Base-by-base conservation (phyloP, 2,888 invertebrate genomes). In the Holacanthella duospinosa region DNA sequence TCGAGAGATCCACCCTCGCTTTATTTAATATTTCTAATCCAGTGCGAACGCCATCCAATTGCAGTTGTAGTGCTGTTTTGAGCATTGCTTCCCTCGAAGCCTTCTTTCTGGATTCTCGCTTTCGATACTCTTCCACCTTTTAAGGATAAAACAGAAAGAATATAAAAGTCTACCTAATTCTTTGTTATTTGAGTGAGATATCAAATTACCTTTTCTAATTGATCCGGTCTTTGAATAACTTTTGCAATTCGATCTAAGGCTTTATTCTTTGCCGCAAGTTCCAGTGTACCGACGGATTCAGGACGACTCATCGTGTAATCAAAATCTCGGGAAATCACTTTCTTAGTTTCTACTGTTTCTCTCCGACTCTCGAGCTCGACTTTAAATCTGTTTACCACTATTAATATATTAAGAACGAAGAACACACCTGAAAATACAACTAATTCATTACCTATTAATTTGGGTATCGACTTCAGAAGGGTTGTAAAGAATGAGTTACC, bases 1-100 rank as follows among this genome's bases (percentile, higher is more conserved):
- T 80, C 64, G 80, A 77, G 1, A 96, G 88, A 78, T 93, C 93
- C 73, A 86, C 84, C 60, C 93, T 80, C 57, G 94, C 92, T 64
- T 86, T 85, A 75, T 89, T 87, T 54, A 99, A 79, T 76, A 96
- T 91, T 74, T 88, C 88, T 24, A 99, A 83, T 0, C 97, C 97
- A 16, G 91, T 89, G 72, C 90, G 85, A 0, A 99, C 96, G 0
- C 95, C 96, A 78, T 99, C 97, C 61, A 99, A 79, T 78, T 99
- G 96, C 68, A 94, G 93, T 77, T 99, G 96, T 81, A 99, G 93
- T 1, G 95, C 95, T n/a, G 96, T 94, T 79, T 97, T 96, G 26
- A 99, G 77, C 82, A 93, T 88, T 1, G 93, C 92, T 77, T 95
- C 94, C 9, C 93, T 91, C 2, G 93, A 92, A 1, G 89, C 88